These are phyloP conservation scores for Stenolophus ochropezus DNA, from an alignment of 2,888 invertebrate genomes.

Conservation along the genomic window DNA sequence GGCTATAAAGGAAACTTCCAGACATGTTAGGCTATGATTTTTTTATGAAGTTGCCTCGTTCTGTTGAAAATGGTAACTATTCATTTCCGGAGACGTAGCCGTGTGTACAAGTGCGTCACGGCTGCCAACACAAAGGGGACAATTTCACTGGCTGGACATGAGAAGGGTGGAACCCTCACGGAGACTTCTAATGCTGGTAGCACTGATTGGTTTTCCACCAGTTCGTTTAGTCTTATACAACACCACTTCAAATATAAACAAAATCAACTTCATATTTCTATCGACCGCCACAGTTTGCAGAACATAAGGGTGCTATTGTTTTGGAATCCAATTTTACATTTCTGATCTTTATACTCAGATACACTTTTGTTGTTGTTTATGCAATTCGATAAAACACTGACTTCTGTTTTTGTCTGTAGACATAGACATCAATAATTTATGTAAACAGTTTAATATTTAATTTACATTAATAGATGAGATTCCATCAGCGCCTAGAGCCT, in stretches of 20 bases:
- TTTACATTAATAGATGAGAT: too few relatives aligned
- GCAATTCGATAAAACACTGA: neutral
- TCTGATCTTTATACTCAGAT: neutral
- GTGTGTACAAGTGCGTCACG: conserved; percentile 36
- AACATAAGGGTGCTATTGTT: too few relatives aligned
- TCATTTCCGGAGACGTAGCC: conserved; percentile 39
- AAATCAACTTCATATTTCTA: neutral
- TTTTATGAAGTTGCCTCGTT: conserved; percentile 51
- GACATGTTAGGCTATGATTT: conserved; percentile 39
- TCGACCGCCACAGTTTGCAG: too few relatives aligned
- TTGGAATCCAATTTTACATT: neutral
- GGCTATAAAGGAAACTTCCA: conserved; percentile 22
- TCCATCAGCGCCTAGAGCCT: too few relatives aligned
- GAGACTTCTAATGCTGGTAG: conserved; percentile 23
- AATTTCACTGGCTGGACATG: conserved; percentile 50
- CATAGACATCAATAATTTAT: too few relatives aligned
- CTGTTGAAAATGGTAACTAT: conserved; percentile 45
- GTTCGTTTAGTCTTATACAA: neutral
- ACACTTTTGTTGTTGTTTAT: neutral
- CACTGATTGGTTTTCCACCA: conserved; percentile 32
- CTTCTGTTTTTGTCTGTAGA: neutral
- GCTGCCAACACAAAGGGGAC: conserved; percentile 51
- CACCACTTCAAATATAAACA: neutral
- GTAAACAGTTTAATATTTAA: neutral
- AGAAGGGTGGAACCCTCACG: conserved; percentile 40